Conservation (phyloP, 2,113 vertebrate species). For the Stictonetta naevosa region DNA sequence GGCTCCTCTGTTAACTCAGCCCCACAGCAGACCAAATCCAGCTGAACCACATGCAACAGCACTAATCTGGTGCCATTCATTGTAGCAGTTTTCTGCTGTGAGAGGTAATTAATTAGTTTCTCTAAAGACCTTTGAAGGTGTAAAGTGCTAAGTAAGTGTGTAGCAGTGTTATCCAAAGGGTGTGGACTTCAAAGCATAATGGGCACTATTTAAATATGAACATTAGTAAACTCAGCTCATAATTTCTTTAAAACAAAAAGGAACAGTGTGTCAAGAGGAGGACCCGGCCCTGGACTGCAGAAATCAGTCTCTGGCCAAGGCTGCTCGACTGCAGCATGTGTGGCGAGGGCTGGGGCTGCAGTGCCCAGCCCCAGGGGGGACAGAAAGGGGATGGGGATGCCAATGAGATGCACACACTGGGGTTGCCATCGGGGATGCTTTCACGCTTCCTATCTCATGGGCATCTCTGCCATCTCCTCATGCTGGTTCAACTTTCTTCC, state of each 20-base stretch:
- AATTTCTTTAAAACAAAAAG: neutral
- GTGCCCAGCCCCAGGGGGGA: neutral
- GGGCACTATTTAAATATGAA: neutral
- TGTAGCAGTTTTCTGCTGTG: neutral
- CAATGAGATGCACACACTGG: no score
- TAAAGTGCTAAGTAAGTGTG: neutral
- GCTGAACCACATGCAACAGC: neutral
- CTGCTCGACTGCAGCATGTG: neutral
- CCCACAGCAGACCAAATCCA: neutral
- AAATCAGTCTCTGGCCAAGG: neutral
- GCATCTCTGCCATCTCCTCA: neutral
- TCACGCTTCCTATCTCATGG: neutral
- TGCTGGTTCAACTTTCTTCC: neutral
- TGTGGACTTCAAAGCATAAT: neutral
- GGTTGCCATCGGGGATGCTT: neutral
- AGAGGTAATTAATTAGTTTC: neutral
- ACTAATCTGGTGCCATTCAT: rapidly evolving
- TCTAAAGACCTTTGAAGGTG: neutral
- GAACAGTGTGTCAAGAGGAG: neutral
- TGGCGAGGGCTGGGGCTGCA: neutral
- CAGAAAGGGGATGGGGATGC: neutral
- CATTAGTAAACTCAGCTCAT: neutral
- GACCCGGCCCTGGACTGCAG: neutral
- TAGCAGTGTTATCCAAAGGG: rapidly evolving
- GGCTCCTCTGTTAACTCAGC: neutral